Percentiles rank a stretch among this genome's conserved stretches.
phyloP scores from a whole-genome alignment of 2,113 vertebrate genomes.

The Chaetodon trifascialis region DNA sequence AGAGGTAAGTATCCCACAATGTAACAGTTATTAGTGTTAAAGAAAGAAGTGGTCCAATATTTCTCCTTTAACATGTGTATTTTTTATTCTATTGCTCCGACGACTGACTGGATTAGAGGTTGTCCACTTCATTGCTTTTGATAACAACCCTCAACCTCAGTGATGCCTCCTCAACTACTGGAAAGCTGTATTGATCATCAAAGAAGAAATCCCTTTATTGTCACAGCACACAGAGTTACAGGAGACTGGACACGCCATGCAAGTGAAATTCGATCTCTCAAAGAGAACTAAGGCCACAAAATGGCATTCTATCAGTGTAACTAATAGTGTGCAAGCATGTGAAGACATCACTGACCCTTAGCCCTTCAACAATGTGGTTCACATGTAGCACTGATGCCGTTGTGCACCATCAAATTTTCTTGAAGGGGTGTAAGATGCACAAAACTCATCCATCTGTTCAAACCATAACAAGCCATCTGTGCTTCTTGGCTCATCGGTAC shows the following conservation, averaged over 20 bases:
- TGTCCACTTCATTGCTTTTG: slow-evolving; percentile 61
- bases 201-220: too few species aligned
- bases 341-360: slow-evolving; percentile 43
- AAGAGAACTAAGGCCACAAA: slow-evolving; percentile 29
- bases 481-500: slow-evolving; percentile 10
- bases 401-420: slow-evolving; percentile 5
- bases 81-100: slow-evolving; percentile 24
- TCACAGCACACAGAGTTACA: too few species aligned
- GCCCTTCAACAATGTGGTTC: slow-evolving; percentile 3
- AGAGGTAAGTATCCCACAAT: too few species aligned
- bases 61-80: slow-evolving; percentile 9
- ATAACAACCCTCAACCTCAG: slow-evolving; percentile 61
- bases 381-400: slow-evolving; percentile 12
- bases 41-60: slow-evolving; percentile 1
- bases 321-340: slow-evolving; percentile 53
- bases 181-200: slow-evolving; percentile 57
- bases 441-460: slow-evolving; percentile 33
- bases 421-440: neutral
- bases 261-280: too few species aligned
- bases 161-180: slow-evolving; percentile 45
- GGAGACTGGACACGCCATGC: too few species aligned
- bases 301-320: slow-evolving; percentile 55
- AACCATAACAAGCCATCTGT: slow-evolving; percentile 35
- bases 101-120: slow-evolving; percentile 37
- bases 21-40: neutral